Base-by-base conservation (phyloP, 1,140 invertebrate genomes). In the Brachionus paranguensis region DNA sequence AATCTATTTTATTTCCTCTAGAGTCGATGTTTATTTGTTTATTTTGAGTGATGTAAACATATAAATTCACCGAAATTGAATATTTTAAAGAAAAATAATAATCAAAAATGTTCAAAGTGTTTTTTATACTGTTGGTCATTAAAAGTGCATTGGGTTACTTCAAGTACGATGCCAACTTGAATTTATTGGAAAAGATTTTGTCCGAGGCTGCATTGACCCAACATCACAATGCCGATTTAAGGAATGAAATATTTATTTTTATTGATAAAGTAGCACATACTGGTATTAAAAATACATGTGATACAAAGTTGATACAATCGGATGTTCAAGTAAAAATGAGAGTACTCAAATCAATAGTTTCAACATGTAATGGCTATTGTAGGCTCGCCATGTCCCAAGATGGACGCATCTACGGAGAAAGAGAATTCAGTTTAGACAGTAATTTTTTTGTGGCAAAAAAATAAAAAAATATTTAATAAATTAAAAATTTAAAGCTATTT, bases 391-490 rank as follows among this genome's bases (percentile, higher is more conserved):
- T 81, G 53, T 33, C n/a, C 14, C 64, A 64, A 45, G 41, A 81
- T 27, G 78, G 53, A 10, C 20, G 14, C 5, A 64, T 64, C 37
- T 81, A 43, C 53, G 78, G 53, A 8, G 78, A 41, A 1, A 43
- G 60, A 81, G 78, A 81, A 20, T 81, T 81, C n/a, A 68, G 20
- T 68, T 68, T 81, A 60, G 78, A 81, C 11, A 64, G 78, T 81
- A 81, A 43, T 37, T 47, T 47, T 43, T 72, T n/a, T 72, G 12
- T 24, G 0, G 12, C 17, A 6, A 37, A 37, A 7, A 37, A 7
- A 37, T 37, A 6, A 37, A 37, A 5, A 37, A 41, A 72, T 24
- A 8, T 20, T 17, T 20, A 60, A 17, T 20, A 24, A 20, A 60
- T 24, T 78, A 20, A 11, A 20, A 47, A 55, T 20, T 12, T 78